These are phyloP conservation scores for Lampris megalopsis DNA, from an alignment of 2,113 vertebrate genomes.

Conservation along the genomic window DNA sequence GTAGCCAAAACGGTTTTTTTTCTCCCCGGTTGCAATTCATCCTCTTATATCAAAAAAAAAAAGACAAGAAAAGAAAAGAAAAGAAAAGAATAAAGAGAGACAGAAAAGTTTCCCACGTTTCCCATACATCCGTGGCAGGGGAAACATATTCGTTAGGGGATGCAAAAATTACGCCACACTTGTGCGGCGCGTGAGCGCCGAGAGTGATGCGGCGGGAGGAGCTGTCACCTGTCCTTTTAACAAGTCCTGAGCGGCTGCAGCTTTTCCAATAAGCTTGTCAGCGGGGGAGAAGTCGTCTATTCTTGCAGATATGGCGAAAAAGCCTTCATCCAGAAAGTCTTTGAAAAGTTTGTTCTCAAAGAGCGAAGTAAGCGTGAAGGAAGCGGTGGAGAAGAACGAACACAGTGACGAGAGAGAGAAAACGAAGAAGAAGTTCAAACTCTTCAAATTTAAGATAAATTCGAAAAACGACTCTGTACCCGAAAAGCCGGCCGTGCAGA, in stretches of 20 bases:
- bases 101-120: no score
- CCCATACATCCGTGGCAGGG: no score
- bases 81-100: no score
- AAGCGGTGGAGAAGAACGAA: slow-evolving; percentile 39
- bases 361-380: slow-evolving; percentile 57
- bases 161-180: slow-evolving; percentile 23
- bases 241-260: background rate
- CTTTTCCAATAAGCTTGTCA: background rate
- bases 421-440: slow-evolving; percentile 57
- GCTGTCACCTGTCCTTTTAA: slow-evolving; percentile 35
- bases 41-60: no score
- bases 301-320: slow-evolving; percentile 68
- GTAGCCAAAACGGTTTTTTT: no score
- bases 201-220: slow-evolving; percentile 16
- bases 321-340: slow-evolving; percentile 42
- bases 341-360: slow-evolving; percentile 74
- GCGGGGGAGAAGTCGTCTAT: background rate
- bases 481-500: slow-evolving; percentile 12
- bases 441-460: slow-evolving; percentile 66
- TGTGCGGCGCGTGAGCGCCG: slow-evolving; percentile 32
- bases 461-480: slow-evolving; percentile 14
- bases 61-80: no score
- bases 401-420: background rate
- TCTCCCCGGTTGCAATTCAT: no score
- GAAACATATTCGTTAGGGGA: no score